phyloP scores from a whole-genome alignment of 2,888 invertebrate genomes.

The Hecatera dysodea region DNA sequence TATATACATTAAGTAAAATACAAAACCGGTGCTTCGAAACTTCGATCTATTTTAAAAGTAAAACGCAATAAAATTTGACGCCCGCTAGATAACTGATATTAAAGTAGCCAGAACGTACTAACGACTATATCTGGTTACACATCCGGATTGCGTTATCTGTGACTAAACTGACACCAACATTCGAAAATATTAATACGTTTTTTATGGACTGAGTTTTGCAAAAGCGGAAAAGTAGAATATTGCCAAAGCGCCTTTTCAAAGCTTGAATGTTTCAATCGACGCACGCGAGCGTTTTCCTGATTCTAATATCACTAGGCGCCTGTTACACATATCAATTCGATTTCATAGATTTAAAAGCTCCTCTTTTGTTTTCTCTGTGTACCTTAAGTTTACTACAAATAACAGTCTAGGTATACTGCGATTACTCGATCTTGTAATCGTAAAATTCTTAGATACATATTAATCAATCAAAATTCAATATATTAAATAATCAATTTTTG shows the following conservation, averaged over 20 bases:
- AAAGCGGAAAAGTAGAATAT: no score
- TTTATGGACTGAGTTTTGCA: background rate
- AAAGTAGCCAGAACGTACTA: background rate
- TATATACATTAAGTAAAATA: background rate
- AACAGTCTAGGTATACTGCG: background rate
- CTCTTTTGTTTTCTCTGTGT: background rate
- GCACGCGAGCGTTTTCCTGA: background rate
- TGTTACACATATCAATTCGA: background rate
- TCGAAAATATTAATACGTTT: slow-evolving; percentile 12
- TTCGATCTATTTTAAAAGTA: slow-evolving; percentile 19
- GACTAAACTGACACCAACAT: slow-evolving; percentile 20
- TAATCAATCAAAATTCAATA: no score
- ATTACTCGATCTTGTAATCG: no score
- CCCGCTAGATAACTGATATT: slow-evolving; percentile 19
- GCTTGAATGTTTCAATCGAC: slow-evolving; percentile 2
- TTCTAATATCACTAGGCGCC: slow-evolving; percentile 30
- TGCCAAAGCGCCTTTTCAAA: slow-evolving; percentile 35
- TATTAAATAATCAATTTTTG: no score
- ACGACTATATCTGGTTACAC: slow-evolving; percentile 25
- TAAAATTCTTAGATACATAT: no score
- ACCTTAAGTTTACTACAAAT: background rate
- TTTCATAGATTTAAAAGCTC: background rate
- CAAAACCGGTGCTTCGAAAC: background rate
- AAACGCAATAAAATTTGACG: slow-evolving; percentile 10
- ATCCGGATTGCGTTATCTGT: slow-evolving; percentile 40